These are phyloP conservation scores for Tachina lurida DNA, from an alignment of 2,888 invertebrate species.

Conservation along the genomic window DNA sequence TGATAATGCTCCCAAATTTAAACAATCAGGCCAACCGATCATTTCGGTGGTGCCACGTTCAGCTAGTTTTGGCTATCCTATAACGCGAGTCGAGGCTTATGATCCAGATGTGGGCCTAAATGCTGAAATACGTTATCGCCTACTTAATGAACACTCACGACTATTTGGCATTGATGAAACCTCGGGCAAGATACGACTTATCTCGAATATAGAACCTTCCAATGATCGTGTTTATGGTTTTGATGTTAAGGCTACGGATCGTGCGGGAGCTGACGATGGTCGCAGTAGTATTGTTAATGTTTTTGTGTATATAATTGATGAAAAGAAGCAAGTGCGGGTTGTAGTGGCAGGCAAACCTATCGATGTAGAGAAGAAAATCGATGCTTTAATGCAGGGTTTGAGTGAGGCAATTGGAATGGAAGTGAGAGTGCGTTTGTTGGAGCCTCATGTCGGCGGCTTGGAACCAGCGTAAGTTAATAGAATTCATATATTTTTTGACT, in stretches of 20 bases:
- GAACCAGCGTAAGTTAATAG: conserved; percentile 83
- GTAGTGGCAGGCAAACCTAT: conserved; percentile 90
- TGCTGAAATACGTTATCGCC: conserved; percentile 91
- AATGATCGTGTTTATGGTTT: conserved; percentile 92
- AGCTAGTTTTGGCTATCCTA: conserved; percentile 91
- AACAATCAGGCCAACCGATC: conserved; percentile 89
- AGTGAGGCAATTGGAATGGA: conserved; percentile 91
- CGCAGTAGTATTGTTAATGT: conserved; percentile 93
- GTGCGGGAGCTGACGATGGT: conserved; percentile 91
- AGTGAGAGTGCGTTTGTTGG: conserved; percentile 89
- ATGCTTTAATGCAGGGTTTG: conserved; percentile 87
- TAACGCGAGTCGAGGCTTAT: conserved; percentile 89
- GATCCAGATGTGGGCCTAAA: conserved; percentile 91
- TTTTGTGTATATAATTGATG: conserved; percentile 92
- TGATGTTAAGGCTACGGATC: conserved; percentile 94
- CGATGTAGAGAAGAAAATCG: conserved; percentile 88
- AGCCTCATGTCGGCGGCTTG: conserved; percentile 86
- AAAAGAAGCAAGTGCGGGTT: conserved; percentile 90
- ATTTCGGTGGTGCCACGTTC: conserved; percentile 92
- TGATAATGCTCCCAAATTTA: conserved; percentile 91
- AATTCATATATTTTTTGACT: too few species aligned
- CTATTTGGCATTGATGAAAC: conserved; percentile 91
- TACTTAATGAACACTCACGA: conserved; percentile 89
- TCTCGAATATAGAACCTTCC: conserved; percentile 85
- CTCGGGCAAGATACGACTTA: conserved; percentile 89